These are phyloP conservation scores for Liolophura sinensis DNA, from an alignment of 1,140 invertebrate species.

Conservation along the genomic window DNA sequence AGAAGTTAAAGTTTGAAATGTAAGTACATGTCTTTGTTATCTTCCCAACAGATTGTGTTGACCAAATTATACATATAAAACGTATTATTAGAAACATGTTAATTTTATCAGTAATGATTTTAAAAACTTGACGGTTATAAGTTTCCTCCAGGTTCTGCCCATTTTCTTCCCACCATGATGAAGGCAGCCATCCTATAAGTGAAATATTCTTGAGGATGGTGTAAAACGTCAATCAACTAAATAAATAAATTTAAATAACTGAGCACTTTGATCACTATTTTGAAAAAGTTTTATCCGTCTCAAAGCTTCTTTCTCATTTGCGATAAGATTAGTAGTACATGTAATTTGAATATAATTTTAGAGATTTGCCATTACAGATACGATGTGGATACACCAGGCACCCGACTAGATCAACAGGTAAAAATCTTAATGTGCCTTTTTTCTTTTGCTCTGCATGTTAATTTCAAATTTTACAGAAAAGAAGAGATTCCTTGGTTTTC, in stretches of 20 bases:
- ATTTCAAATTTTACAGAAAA: background rate
- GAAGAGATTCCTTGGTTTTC: background rate
- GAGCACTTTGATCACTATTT: no score
- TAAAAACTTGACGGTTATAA: no score
- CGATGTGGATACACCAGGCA: conserved; percentile 55
- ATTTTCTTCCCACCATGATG: no score
- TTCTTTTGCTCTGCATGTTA: background rate
- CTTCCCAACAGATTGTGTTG: background rate
- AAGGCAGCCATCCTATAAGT: no score
- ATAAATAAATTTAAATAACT: no score
- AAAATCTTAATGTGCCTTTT: conserved; percentile 2
- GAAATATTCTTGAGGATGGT: no score
- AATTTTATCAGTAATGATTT: no score
- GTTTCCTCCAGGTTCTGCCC: no score
- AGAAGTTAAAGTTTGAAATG: conserved; percentile 60
- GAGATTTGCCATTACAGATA: conserved; percentile 50
- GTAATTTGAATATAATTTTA: conserved; percentile 10
- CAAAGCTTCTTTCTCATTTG: background rate
- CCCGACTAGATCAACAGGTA: conserved; percentile 48
- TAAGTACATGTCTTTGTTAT: conserved; percentile 31
- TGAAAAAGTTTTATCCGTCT: no score
- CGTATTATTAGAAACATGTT: conserved; percentile 11
- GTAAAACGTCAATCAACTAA: no score
- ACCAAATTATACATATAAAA: background rate
- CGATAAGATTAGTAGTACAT: background rate